Base-by-base conservation (phyloP, 2,113 vertebrate genomes). In the Serilophus lunatus region DNA sequence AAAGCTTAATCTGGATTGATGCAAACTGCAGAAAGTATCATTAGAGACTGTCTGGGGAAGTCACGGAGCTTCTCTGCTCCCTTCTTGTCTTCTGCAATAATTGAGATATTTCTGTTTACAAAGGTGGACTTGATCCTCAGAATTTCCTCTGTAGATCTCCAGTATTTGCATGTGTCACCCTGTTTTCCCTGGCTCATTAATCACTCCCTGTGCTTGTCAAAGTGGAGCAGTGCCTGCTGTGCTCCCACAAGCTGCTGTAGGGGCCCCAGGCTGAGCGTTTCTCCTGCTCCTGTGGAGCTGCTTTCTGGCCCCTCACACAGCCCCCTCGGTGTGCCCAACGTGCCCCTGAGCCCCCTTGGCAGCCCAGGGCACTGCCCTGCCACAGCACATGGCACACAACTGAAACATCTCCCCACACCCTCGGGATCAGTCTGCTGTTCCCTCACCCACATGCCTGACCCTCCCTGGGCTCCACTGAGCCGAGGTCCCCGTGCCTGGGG, bases 1-100 rank as follows among this genome's bases (percentile, higher is more conserved):
- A 90, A 92, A 96, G 92, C 95, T 94, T 96, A 90, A 97, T 97
- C 96, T 96, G 96, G 94, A 96, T 96, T 97, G 96, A 96, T 96
- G 95, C 95, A 97, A 96, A 96, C 96, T 97, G 96, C 93, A 97
- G 85, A 93, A 96, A 95, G 88, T 95, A 93, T 97, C 96, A 93
- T 96, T 96, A 97, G 90, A 91, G 94, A 70, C 93, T 94, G 94
- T 90, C 94, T 88, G 85, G 88, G 90, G 92, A 94, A 94, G 90
- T 91, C 94, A 96, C 25, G 1, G 85, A 83, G 92, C 94, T 93
- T 86, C 94, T 88, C 82, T 86, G 79, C 92, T 97, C 85, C 87
- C 76, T 88, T 86, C 96, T 92, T 96, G 95, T 95, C 96, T 95
- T 78, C 72, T 16, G 4, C 82, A 88, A 90, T 94, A 97, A 96